Evolutionary conservation across 2,113 vertebrate species (phyloP), one percentile per base, ranked within the genome.

Genomic region (Pongo abelii): DNA sequence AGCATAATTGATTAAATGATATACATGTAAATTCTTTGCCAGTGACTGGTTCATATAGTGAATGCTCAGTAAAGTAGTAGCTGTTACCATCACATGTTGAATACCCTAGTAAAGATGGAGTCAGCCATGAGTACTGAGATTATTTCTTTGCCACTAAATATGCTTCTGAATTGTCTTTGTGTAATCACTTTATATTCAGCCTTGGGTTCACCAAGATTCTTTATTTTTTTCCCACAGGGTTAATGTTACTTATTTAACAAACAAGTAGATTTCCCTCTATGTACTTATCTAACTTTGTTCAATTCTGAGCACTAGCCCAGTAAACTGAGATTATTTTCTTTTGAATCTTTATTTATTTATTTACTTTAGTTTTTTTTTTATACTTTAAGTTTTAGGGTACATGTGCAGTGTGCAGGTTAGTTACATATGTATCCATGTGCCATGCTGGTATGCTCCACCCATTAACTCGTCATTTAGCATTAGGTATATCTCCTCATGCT

Each of bases 261-360:
- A 40, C 89, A 80, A 50, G 13, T 94, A 43, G 30, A 14, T 83
- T 89, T 89, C 20, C 30, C 6, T 80, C 27, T 48, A 23, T 72
- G 13, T 81, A 32, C 17, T 35, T 40, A 89, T 8, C 57, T 32
- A 75, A 75, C 55, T 93, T 88, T 48, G 23, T 59, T 30, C 46
- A 38, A 57, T 84, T 93, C 78, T 93, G 38, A 93, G 57, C 32
- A 50, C 85, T 5, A 12, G 13, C 57, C 23, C 32, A 84, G 84
- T 89, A 38, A 89, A 38, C 48, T 77, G 25, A 93, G 40, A 75
- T 84, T 57, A 78, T 93, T 57, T 88, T 88, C 84, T 88, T 89
- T 69, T 83, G 69, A 38, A 83, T 96, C 40, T 87, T 88, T 86
- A n/a, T 87, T 30, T 86, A n/a, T 87, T 30, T 38, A 38, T 38